Percentiles rank a stretch among this genome's conserved stretches.
These are phyloP conservation scores for Drosophila multiciliata DNA, from an alignment of 2,888 invertebrate species.

Conservation along the genomic window DNA sequence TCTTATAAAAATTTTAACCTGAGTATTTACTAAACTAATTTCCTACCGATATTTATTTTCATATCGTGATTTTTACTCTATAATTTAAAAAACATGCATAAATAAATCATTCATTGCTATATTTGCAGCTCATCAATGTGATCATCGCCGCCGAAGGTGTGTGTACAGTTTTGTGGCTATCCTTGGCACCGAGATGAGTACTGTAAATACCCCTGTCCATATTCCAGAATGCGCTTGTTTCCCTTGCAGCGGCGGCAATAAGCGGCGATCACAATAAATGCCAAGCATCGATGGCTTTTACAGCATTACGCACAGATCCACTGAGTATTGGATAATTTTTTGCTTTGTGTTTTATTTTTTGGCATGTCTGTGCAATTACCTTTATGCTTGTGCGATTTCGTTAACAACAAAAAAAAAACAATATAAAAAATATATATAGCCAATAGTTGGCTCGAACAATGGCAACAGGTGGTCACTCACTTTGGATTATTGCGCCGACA, in stretches of 20 bases:
- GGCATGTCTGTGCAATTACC: conserved; percentile 79
- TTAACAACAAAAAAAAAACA: conserved; percentile 15
- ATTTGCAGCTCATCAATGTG: conserved; percentile 6
- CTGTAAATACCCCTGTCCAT: conserved; percentile 5
- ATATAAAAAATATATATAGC: conserved; percentile 19
- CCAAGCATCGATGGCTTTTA: conserved; percentile 75
- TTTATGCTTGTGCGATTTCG: conserved; percentile 77
- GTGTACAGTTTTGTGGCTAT: conserved; percentile 44
- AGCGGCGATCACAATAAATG: conserved; percentile 77
- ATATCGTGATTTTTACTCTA: neutral
- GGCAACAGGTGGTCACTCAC: conserved; percentile 75
- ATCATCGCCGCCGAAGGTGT: conserved; percentile 10
- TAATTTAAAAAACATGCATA: neutral
- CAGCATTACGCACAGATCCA: conserved; percentile 56
- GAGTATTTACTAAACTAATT: neutral
- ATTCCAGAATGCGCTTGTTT: conserved; percentile 33
- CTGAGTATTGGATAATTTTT: conserved; percentile 69
- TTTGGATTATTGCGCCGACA: conserved; percentile 45
- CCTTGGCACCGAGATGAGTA: conserved; percentile 44
- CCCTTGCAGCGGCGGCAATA: conserved; percentile 41
- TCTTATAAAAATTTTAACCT: too few relatives aligned
- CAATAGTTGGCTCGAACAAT: conserved; percentile 47
- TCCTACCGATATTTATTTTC: neutral
- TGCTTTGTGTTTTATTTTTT: conserved; percentile 29
- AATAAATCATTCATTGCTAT: neutral